Percentiles rank a stretch among this genome's conserved stretches.
These are phyloP conservation scores for Chymomyza caudatula DNA, from an alignment of 2,888 invertebrate species.

Conservation along the genomic window DNA sequence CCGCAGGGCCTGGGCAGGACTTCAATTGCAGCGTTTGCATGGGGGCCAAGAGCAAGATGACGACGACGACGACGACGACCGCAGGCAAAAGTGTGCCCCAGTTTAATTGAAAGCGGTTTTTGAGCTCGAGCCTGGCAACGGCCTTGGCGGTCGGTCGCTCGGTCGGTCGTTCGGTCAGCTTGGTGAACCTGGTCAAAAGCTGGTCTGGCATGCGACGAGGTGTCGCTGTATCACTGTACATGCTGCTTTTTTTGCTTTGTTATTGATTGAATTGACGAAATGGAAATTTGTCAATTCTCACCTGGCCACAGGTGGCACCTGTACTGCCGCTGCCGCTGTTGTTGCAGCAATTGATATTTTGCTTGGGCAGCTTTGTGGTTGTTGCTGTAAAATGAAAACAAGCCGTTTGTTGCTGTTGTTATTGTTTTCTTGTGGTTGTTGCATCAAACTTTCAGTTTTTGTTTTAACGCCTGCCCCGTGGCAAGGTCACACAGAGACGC, in stretches of 20 bases:
- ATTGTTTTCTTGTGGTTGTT: slow-evolving; percentile 24
- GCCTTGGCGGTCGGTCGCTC: background rate
- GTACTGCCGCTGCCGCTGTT: background rate
- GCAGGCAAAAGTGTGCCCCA: slow-evolving; percentile 75
- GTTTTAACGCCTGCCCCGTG: slow-evolving; percentile 42
- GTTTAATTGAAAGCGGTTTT: slow-evolving; percentile 75
- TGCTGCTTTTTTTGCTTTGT: slow-evolving; percentile 25
- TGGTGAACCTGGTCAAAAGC: background rate
- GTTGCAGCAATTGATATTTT: background rate
- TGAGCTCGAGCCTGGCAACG: slow-evolving; percentile 19
- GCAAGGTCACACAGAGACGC: slow-evolving; percentile 53
- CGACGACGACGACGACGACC: slow-evolving; percentile 58
- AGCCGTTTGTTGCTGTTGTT: slow-evolving; percentile 9
- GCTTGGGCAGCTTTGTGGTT: slow-evolving; percentile 13
- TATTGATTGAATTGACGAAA: slow-evolving; percentile 68
- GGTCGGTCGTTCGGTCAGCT: background rate
- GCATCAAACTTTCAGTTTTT: slow-evolving; percentile 44
- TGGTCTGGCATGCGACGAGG: slow-evolving; percentile 30
- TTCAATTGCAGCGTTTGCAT: background rate
- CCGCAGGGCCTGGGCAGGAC: slow-evolving; percentile 34
- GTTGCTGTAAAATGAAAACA: too few relatives aligned
- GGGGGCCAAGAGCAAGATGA: slow-evolving; percentile 10
- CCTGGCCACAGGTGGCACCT: slow-evolving; percentile 46
- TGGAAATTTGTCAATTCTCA: slow-evolving; percentile 73
- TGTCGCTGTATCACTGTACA: slow-evolving; percentile 21